phyloP scores from a whole-genome alignment of 2,113 vertebrate species.

The Amazona guildingii region DNA sequence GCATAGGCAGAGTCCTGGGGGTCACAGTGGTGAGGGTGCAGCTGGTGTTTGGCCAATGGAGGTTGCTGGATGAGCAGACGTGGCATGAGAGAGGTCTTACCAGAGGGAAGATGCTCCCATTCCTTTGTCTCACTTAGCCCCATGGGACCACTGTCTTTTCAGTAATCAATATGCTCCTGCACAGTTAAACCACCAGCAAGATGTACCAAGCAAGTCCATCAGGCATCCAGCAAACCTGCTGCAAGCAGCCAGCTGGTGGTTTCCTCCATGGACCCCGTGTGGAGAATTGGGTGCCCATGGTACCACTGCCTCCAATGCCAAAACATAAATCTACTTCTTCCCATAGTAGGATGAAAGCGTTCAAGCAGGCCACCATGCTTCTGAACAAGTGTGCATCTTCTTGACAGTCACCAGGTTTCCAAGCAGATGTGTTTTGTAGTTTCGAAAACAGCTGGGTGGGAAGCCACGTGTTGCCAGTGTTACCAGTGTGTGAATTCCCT shows the following conservation, averaged over 20 bases:
- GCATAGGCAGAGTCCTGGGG: neutral
- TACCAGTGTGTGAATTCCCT: neutral
- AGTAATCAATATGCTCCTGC: accelerated
- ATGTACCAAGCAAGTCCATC: neutral
- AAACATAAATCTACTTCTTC: neutral
- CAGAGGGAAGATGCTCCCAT: neutral
- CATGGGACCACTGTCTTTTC: neutral
- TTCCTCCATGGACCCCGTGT: accelerated
- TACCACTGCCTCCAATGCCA: neutral
- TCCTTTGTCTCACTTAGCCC: neutral
- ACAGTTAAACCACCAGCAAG: neutral
- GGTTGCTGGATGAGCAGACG: accelerated
- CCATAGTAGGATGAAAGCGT: neutral
- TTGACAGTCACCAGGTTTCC: neutral
- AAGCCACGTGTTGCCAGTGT: accelerated
- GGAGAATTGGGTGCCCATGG: neutral
- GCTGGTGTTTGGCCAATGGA: accelerated
- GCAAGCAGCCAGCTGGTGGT: accelerated
- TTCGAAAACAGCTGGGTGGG: neutral
- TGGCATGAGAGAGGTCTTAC: neutral
- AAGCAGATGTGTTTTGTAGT: neutral
- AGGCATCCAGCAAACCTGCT: neutral
- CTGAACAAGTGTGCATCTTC: neutral
- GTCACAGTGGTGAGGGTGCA: neutral
- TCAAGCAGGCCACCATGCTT: neutral